phyloP scores from a whole-genome alignment of 2,888 invertebrate species.

The Alloplasta piceator region DNA sequence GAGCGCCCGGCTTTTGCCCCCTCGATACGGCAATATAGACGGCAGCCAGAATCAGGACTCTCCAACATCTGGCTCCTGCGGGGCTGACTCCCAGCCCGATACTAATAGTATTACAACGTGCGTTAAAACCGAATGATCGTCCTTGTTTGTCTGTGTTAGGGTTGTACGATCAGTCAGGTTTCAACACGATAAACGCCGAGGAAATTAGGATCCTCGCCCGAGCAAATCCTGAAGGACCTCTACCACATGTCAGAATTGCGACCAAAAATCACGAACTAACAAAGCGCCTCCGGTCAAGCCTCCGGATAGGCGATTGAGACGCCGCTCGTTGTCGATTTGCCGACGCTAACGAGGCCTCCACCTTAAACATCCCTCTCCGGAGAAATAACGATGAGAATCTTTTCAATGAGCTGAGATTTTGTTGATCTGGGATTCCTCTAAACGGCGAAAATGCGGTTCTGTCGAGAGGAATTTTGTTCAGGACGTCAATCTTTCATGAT shows the following conservation, averaged over 20 bases:
- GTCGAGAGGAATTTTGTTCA: too few relatives aligned
- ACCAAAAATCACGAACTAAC: slow-evolving; percentile 29
- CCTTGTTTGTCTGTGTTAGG: neutral
- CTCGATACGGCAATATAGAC: slow-evolving; percentile 37
- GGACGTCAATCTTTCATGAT: too few relatives aligned
- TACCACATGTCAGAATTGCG: slow-evolving; percentile 31
- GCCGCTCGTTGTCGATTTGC: slow-evolving; percentile 47
- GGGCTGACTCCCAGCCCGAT: slow-evolving; percentile 74
- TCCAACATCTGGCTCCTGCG: slow-evolving; percentile 78
- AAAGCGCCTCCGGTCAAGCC: slow-evolving; percentile 43
- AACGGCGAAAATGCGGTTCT: too few relatives aligned
- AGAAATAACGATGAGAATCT: too few relatives aligned
- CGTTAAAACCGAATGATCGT: neutral
- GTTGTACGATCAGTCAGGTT: slow-evolving; percentile 65
- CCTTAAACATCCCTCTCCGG: neutral
- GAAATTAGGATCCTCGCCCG: slow-evolving; percentile 69
- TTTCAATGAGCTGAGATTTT: too few relatives aligned
- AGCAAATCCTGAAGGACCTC: slow-evolving; percentile 43
- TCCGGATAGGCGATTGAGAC: slow-evolving; percentile 56
- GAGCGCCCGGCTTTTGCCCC: slow-evolving; percentile 3
- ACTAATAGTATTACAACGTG: slow-evolving; percentile 37
- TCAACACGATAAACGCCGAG: slow-evolving; percentile 73
- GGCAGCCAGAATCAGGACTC: slow-evolving; percentile 36
- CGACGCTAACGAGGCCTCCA: slow-evolving; percentile 54
- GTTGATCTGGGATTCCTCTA: too few relatives aligned